phyloP scores from a whole-genome alignment of 2,113 vertebrate species.

The Telmatochromis brichardi region DNA sequence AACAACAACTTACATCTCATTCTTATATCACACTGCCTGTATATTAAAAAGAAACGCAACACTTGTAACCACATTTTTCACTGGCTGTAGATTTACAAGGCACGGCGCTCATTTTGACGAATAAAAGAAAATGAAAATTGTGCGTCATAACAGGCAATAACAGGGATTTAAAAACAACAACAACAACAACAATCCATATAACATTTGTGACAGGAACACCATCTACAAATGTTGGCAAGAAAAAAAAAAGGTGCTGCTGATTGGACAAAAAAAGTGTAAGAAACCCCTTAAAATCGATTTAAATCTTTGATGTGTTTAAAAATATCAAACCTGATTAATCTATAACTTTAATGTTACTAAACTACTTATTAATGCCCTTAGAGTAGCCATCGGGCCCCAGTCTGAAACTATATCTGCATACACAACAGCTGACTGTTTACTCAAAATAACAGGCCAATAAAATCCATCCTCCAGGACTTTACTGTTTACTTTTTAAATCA shows the following conservation, averaged over 20 bases:
- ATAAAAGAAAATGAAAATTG: background rate
- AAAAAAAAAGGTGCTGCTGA: rapidly evolving
- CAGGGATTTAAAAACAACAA: background rate
- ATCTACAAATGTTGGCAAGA: background rate
- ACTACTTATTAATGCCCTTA: background rate
- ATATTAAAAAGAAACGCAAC: background rate
- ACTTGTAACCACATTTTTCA: background rate
- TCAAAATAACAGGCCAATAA: background rate
- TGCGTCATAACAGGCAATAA: background rate
- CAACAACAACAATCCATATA: background rate
- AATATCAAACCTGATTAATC: background rate
- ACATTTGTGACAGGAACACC: background rate
- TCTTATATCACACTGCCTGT: background rate
- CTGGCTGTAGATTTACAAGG: background rate
- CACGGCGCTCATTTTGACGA: background rate
- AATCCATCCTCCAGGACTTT: background rate
- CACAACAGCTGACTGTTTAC: background rate
- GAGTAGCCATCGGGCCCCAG: background rate
- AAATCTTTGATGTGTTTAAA: background rate
- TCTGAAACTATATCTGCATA: background rate
- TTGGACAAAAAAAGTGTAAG: background rate
- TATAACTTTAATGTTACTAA: background rate
- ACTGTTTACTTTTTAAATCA: background rate
- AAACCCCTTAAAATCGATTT: background rate
- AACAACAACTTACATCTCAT: background rate